A percentile compares a stretch with the other conserved stretches of the same genome.
Evolutionary conservation across 2,113 vertebrate species (phyloP).

Genomic region (Peromyscus leucopus): DNA sequence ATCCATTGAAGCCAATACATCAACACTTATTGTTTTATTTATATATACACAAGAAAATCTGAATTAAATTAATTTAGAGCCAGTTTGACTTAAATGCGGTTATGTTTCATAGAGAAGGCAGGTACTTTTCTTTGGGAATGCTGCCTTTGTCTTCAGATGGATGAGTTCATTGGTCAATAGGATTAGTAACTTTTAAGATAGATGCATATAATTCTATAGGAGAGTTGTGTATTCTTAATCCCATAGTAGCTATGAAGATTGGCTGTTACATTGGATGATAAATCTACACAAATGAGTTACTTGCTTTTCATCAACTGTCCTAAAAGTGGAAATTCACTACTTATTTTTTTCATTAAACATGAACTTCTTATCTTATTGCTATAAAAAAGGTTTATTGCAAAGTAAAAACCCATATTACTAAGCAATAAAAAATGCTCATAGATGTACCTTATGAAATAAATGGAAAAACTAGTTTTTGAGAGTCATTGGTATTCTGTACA

Average conservation of each 20-base stretch:
- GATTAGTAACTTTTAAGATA: background rate
- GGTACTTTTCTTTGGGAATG: accelerated
- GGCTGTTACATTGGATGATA: background rate
- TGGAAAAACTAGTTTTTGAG: background rate
- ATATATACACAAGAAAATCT: background rate
- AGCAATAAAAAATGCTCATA: conserved; percentile 29
- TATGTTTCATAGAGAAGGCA: background rate
- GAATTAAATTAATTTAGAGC: conserved; percentile 30
- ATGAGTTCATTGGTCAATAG: background rate
- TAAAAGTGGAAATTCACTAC: conserved; percentile 6
- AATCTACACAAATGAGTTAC: conserved; percentile 3
- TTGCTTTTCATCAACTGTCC: background rate
- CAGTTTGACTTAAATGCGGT: conserved; percentile 2
- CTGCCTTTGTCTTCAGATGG: background rate
- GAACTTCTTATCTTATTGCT: conserved; percentile 24
- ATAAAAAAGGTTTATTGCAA: conserved; percentile 22
- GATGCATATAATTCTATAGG: background rate
- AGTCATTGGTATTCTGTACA: background rate
- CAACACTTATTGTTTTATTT: background rate
- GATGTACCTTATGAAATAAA: background rate
- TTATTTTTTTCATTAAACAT: conserved; percentile 61
- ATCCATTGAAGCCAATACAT: background rate
- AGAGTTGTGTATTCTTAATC: background rate
- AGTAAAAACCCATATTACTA: conserved; percentile 30
- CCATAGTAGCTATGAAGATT: background rate